Conservation (phyloP, 1,140 invertebrate species). For the Holotrichia oblita region DNA sequence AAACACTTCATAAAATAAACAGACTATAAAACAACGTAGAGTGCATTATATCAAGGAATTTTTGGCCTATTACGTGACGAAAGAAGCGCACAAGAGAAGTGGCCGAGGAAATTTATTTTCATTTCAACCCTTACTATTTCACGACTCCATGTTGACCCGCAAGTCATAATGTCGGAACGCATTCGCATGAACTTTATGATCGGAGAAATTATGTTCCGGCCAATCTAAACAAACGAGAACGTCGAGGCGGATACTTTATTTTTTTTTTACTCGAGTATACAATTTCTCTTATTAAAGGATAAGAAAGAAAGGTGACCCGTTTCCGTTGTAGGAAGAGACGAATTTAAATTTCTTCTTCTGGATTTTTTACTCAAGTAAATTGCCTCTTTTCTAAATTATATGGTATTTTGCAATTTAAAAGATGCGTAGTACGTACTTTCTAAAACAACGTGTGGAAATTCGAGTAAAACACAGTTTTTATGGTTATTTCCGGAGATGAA, state of each 20-base stretch:
- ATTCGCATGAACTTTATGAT: not conserved
- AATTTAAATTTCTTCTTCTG: conserved; percentile 19
- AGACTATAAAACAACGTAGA: not conserved
- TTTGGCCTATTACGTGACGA: not conserved
- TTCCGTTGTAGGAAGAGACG: not conserved
- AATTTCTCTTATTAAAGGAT: conserved; percentile 17
- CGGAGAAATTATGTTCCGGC: conserved; percentile 8
- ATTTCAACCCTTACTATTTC: conserved; percentile 4
- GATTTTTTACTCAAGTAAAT: conserved; percentile 16
- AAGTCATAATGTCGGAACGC: not conserved
- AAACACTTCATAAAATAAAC: not conserved
- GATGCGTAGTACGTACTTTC: not conserved
- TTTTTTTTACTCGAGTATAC: not conserved
- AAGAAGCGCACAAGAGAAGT: not conserved
- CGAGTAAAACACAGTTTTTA: conserved; percentile 16
- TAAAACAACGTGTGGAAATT: conserved; percentile 11
- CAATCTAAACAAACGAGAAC: conserved; percentile 29
- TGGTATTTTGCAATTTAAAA: conserved; percentile 11
- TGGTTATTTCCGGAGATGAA: not conserved
- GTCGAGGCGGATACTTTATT: conserved; percentile 1
- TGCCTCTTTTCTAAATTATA: conserved; percentile 18
- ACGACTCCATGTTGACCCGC: not conserved
- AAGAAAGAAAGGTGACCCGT: not conserved
- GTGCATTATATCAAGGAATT: not conserved
- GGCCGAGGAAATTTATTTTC: not conserved